Conservation (phyloP, 2,113 vertebrate species). For the Tachysurus fulvidraco region DNA sequence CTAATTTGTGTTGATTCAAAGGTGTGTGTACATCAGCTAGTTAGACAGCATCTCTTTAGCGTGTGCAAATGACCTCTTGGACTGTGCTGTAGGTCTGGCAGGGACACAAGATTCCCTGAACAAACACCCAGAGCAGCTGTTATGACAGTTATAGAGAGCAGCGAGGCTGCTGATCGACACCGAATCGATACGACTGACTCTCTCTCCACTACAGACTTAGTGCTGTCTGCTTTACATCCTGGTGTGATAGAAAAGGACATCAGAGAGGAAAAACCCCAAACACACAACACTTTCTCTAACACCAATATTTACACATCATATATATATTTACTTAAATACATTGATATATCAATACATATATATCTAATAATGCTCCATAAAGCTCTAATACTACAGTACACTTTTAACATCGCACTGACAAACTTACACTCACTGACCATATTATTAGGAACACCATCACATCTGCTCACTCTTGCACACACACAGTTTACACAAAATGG, state of each 20-base stretch:
- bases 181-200: slow-evolving; percentile 17
- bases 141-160: slow-evolving; percentile 28
- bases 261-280: not conserved
- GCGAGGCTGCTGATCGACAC: not conserved
- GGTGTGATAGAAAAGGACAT: slow-evolving; percentile 54
- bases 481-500: not conserved
- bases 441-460: not conserved
- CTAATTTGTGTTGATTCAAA: not conserved
- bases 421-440: not conserved
- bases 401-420: too few species aligned
- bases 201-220: slow-evolving; percentile 33
- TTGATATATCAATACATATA: too few species aligned
- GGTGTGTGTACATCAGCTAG: not conserved
- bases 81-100: slow-evolving; percentile 12
- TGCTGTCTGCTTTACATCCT: slow-evolving; percentile 32
- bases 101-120: slow-evolving; percentile 34
- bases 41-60: not conserved
- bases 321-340: not conserved
- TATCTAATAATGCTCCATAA: not conserved
- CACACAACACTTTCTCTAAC: not conserved
- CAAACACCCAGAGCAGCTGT: slow-evolving; percentile 30
- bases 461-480: not conserved
- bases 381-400: not conserved
- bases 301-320: not conserved
- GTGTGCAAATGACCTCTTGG: slow-evolving; percentile 33